Evolutionary conservation across 2,113 vertebrate genomes (phyloP).

Genomic region (Eleginops maclovinus): DNA sequence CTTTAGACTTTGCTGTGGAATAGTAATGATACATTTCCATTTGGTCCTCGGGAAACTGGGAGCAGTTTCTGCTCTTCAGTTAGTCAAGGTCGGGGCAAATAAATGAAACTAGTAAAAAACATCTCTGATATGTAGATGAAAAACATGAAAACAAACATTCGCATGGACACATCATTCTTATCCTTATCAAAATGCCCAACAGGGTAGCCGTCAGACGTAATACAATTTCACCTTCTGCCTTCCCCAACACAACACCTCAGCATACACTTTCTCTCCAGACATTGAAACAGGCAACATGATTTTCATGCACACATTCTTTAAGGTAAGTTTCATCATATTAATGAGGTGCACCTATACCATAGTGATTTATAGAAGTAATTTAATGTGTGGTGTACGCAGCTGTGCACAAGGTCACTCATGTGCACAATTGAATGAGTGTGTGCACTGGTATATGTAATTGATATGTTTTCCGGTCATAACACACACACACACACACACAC

Average conservation of each 20-base stretch:
- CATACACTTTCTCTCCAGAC: background rate
- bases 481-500: slow-evolving; percentile 15
- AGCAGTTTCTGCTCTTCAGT: slow-evolving; percentile 21
- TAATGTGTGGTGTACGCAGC: slow-evolving; percentile 26
- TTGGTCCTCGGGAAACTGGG: slow-evolving; percentile 35
- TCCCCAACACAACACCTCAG: slow-evolving; percentile 20
- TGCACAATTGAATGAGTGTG: slow-evolving; percentile 48
- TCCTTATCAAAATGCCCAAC: slow-evolving; percentile 43
- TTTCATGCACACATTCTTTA: slow-evolving; percentile 28
- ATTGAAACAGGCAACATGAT: background rate
- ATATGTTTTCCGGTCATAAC: slow-evolving; percentile 54
- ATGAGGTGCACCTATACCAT: slow-evolving; percentile 31
- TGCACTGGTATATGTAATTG: slow-evolving; percentile 67
- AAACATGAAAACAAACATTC: slow-evolving; percentile 58
- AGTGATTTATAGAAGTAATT: slow-evolving; percentile 50
- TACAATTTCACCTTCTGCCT: slow-evolving; percentile 34
- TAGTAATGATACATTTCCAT: slow-evolving; percentile 70
- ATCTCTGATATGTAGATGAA: slow-evolving; percentile 59
- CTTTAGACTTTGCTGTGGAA: slow-evolving; percentile 42
- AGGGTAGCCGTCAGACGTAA: background rate
- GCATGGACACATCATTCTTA: slow-evolving; percentile 39
- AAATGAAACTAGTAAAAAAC: slow-evolving; percentile 46
- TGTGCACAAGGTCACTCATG: slow-evolving; percentile 40
- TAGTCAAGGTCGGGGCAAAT: slow-evolving; percentile 68
- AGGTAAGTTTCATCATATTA: slow-evolving; percentile 35